Percentiles rank a stretch among this genome's conserved stretches.
Conservation (phyloP, 2,113 vertebrate species). For the Etheostoma cragini region DNA sequence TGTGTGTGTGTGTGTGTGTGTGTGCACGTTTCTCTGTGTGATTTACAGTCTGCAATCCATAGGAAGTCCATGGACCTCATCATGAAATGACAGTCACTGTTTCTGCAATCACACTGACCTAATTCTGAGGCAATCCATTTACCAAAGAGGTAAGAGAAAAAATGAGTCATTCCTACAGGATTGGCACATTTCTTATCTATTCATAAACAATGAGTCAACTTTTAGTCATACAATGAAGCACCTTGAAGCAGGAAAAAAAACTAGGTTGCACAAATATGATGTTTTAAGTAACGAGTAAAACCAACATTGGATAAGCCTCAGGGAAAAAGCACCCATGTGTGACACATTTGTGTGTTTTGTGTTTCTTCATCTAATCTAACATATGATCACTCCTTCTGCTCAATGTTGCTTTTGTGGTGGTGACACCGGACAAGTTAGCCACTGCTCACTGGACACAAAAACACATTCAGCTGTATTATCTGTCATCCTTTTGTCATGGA, state of each 20-base stretch:
- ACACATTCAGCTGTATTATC: slow-evolving; percentile 33
- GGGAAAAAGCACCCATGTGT: not conserved
- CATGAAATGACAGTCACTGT: slow-evolving; percentile 35
- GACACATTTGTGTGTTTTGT: slow-evolving; percentile 1
- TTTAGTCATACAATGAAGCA: not conserved
- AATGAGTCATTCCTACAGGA: slow-evolving; percentile 6
- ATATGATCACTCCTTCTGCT: not conserved
- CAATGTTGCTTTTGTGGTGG: not conserved
- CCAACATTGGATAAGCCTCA: not conserved
- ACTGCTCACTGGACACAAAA: not conserved
- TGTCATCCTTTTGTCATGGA: not conserved
- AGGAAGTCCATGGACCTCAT: slow-evolving; percentile 48
- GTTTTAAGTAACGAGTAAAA: not conserved
- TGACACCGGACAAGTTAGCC: slow-evolving; percentile 8
- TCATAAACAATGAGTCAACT: not conserved
- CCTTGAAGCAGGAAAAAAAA: not conserved
- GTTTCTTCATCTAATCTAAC: slow-evolving; percentile 14
- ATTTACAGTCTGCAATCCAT: slow-evolving; percentile 25
- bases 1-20: not conserved
- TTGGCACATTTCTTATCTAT: slow-evolving; percentile 8
- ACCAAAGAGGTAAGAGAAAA: not conserved
- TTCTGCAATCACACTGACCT: slow-evolving; percentile 29
- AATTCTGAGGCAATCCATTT: slow-evolving; percentile 45
- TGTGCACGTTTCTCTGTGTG: not conserved
- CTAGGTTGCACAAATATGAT: not conserved